Percentiles rank a stretch among this genome's conserved stretches.
phyloP scores from a whole-genome alignment of 2,113 vertebrate genomes.

The Coturnix japonica region DNA sequence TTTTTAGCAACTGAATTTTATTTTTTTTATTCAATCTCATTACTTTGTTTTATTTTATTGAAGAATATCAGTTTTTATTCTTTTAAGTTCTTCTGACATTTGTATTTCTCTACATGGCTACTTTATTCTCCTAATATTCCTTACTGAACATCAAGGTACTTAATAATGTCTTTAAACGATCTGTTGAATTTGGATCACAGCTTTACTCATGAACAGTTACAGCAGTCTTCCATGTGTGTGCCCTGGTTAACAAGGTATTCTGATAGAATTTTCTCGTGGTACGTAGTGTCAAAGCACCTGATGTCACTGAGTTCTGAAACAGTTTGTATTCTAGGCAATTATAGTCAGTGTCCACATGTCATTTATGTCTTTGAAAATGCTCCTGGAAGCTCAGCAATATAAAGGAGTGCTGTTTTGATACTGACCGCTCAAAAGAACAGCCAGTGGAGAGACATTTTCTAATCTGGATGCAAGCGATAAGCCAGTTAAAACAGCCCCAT shows the following conservation, averaged over 20 bases:
- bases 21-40: not conserved
- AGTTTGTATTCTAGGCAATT: constrained; percentile 1
- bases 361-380: constrained; percentile 15
- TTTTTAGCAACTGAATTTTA: not conserved
- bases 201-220: not conserved
- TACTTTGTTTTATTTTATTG: not conserved
- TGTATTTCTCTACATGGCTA: not conserved
- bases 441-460: constrained; percentile 41
- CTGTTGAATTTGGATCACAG: not conserved
- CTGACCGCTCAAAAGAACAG: constrained; percentile 3
- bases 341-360: not conserved
- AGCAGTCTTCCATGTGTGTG: not conserved
- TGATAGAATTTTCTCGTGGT: not conserved
- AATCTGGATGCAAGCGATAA: constrained; percentile 12
- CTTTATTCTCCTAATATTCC: not conserved
- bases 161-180: not conserved
- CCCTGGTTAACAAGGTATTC: not conserved
- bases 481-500: not conserved
- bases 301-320: not conserved
- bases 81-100: not conserved
- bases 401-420: not conserved
- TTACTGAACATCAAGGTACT: not conserved
- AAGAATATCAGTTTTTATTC: not conserved
- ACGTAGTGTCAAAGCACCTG: not conserved
- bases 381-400: not conserved